Evolutionary conservation across 2,888 invertebrate species (phyloP), one percentile per base, ranked within the genome.

Genomic region (Biston stratarius): DNA sequence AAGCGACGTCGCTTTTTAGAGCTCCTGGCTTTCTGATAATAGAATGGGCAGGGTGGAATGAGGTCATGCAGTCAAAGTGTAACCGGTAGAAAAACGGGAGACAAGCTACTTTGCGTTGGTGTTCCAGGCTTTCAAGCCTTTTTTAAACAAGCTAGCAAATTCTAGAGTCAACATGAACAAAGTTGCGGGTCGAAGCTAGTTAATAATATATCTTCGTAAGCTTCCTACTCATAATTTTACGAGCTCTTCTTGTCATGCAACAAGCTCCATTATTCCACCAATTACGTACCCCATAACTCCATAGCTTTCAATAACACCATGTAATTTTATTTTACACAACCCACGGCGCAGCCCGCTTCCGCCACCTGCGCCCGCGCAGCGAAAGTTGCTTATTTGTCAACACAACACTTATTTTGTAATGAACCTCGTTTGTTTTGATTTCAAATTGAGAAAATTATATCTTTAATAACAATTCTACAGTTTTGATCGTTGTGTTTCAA

Each of bases 331-430:
- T 78, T 76, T 75, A 73, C 75, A 75, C 72, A 77, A 81, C 85
- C 77, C 75, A 76, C 68, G 81, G 83, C 79, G 83, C 79, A 79
- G 71, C 73, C 79, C 80, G 77, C 77, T 79, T 79, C 79, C 81
- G 81, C 76, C 87, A 85, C 85, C 84, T 86, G 89, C 86, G 84
- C 83, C 47, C 56, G 79, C 82, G 83, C 86, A 83, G 89, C 83
- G 90, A 90, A 90, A 90, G 89, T 88, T 74, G 79, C 82, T 79
- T 80, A 88, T 90, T 90, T 90, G 89, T 90, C 89, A 90, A 88
- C 84, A 76, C 76, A 75, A 66, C 81, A 73, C 79, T 73, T 71
- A 72, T 68, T 69, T 68, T 70, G 69, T 71, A 73, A 71, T 71
- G 68, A 71, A 69, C 71, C 69, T 71, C 56, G 55, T 71, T 73